These are phyloP conservation scores for Brachypterus glaber DNA, from an alignment of 2,888 invertebrate genomes.

Conservation along the genomic window DNA sequence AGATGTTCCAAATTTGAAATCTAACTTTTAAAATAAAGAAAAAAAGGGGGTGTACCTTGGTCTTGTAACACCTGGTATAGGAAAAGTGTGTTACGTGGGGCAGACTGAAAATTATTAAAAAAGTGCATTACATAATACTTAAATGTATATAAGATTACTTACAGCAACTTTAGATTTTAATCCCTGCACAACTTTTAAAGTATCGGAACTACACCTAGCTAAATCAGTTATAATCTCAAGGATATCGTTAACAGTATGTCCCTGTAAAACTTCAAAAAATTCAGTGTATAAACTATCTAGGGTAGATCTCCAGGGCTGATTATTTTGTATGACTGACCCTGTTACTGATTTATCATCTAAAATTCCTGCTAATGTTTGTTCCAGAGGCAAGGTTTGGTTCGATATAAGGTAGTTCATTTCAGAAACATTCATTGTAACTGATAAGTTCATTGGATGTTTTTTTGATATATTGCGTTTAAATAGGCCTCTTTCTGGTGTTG, in stretches of 20 bases:
- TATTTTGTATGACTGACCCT: constrained; percentile 31
- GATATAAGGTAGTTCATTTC: constrained; percentile 24
- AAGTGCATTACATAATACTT: too few species aligned
- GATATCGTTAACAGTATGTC: constrained; percentile 32
- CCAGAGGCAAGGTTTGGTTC: constrained; percentile 15
- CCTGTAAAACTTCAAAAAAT: constrained; percentile 37
- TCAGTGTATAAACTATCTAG: constrained; percentile 35
- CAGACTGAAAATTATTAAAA: too few species aligned
- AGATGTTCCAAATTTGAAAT: too few species aligned
- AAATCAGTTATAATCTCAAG: constrained; percentile 35
- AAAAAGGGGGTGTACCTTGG: too few species aligned
- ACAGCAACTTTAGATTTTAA: constrained; percentile 34
- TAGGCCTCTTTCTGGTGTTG: constrained; percentile 27
- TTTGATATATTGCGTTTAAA: constrained; percentile 17
- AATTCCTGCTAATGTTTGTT: constrained; percentile 20
- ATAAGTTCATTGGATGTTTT: constrained; percentile 19
- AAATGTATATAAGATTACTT: too few species aligned
- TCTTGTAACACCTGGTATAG: too few species aligned
- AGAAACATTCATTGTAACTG: constrained; percentile 25
- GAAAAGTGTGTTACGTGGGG: too few species aligned
- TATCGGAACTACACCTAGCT: constrained; percentile 37
- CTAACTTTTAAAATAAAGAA: too few species aligned
- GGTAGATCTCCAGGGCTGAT: constrained; percentile 34
- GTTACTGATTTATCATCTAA: constrained; percentile 28
- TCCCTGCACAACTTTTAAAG: constrained; percentile 34